A percentile compares a stretch with the other conserved stretches of the same genome.
phyloP scores from a whole-genome alignment of 2,113 vertebrate genomes.

The Eretmochelys imbricata region DNA sequence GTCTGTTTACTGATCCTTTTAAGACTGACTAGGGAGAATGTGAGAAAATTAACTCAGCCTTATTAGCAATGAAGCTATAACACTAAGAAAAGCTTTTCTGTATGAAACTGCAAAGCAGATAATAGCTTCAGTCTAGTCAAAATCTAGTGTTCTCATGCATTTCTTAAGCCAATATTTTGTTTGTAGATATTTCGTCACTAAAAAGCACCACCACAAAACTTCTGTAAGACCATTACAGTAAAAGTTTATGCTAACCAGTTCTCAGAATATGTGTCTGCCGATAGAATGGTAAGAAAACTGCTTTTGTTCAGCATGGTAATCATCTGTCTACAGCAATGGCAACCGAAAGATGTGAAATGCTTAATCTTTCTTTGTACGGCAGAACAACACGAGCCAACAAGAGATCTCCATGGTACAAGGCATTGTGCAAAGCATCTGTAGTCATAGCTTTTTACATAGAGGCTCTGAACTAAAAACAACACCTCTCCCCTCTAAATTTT shows the following conservation, averaged over 20 bases:
- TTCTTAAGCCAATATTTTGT: neutral
- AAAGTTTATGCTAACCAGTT: neutral
- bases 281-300: neutral
- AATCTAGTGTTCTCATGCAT: accelerated
- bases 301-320: neutral
- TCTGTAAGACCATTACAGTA: neutral
- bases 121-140: neutral
- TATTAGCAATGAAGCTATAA: neutral
- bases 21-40: neutral
- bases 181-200: neutral
- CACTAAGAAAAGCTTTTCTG: neutral
- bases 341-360: neutral
- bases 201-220: neutral
- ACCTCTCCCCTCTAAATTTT: neutral
- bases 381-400: neutral
- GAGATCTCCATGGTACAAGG: neutral
- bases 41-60: neutral
- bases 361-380: neutral
- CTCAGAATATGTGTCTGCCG: neutral
- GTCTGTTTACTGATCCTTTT: neutral
- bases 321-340: neutral
- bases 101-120: neutral
- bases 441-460: neutral
- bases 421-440: neutral
- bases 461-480: neutral